Percentiles rank a stretch among this genome's conserved stretches.
These are phyloP conservation scores for Gasterosteus nipponicus DNA, from an alignment of 2,113 vertebrate genomes.

Conservation along the genomic window DNA sequence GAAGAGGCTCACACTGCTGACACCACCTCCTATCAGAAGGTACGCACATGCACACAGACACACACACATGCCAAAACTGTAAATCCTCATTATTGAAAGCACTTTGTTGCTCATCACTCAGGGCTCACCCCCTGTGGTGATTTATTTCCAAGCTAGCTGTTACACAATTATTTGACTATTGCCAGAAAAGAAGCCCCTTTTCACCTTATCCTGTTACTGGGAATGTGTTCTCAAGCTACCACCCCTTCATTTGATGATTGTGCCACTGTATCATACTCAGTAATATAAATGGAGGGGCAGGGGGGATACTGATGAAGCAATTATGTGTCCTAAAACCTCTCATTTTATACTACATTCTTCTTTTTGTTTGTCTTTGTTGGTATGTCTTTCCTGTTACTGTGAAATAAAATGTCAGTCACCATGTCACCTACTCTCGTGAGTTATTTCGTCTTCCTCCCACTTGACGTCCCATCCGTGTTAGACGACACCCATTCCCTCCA, in stretches of 20 bases:
- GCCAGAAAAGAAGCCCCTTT: conserved; percentile 35
- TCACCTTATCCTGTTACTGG: conserved; percentile 44
- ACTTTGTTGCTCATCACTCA: conserved; percentile 20
- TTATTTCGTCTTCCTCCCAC: conserved; percentile 19
- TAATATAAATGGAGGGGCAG: neutral
- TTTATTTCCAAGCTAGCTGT: conserved; percentile 41
- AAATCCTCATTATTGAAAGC: conserved; percentile 44
- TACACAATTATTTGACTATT: conserved; percentile 45
- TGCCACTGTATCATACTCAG: conserved; percentile 7
- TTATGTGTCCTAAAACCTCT: conserved; percentile 8
- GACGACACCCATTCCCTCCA: neutral
- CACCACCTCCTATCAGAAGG: conserved; percentile 87
- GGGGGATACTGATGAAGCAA: neutral
- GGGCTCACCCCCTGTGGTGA: conserved; percentile 31
- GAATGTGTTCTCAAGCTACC: conserved; percentile 16
- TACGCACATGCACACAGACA: conserved; percentile 59
- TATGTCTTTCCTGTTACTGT: conserved; percentile 31
- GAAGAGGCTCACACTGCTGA: conserved; percentile 88
- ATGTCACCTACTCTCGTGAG: conserved; percentile 8
- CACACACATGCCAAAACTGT: conserved; percentile 29
- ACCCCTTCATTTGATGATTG: conserved; percentile 7
- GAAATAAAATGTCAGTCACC: conserved; percentile 18
- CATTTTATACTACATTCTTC: neutral
- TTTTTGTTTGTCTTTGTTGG: neutral
- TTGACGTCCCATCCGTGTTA: conserved; percentile 5